These are phyloP conservation scores for Pituophis catenifer DNA, from an alignment of 2,113 vertebrate genomes.

Conservation along the genomic window DNA sequence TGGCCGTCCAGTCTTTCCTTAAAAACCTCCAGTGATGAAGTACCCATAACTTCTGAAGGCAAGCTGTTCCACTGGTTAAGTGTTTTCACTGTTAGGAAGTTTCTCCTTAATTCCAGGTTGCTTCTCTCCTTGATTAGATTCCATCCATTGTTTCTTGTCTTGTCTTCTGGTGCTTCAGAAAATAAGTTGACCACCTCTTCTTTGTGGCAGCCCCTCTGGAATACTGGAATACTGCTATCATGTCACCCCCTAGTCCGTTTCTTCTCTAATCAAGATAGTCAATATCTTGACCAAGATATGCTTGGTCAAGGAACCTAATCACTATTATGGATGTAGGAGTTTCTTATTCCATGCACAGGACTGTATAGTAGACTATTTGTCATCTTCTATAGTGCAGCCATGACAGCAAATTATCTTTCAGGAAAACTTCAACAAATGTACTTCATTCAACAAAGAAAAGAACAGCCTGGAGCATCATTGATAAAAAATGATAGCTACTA, in stretches of 20 bases:
- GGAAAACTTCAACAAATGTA: neutral
- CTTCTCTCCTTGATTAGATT: neutral
- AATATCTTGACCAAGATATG: neutral
- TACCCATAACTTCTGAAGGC: neutral
- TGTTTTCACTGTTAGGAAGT: neutral
- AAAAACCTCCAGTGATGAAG: neutral
- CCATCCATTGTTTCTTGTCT: neutral
- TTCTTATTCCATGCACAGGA: neutral
- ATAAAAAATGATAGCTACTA: neutral
- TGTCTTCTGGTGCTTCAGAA: neutral
- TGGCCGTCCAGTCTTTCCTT: neutral
- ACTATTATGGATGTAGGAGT: neutral
- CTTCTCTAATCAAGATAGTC: neutral
- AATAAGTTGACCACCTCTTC: neutral
- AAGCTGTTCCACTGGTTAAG: neutral
- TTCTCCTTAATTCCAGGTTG: neutral
- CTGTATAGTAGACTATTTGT: neutral
- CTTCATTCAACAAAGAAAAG: neutral
- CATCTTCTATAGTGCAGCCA: neutral
- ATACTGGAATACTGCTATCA: neutral
- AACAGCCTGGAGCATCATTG: neutral
- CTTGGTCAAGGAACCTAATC: neutral
- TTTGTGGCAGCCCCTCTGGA: neutral
- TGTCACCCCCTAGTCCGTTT: neutral
- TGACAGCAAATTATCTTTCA: neutral